A percentile compares a stretch with the other conserved stretches of the same genome.
These are phyloP conservation scores for Albula glossodonta DNA, from an alignment of 2,113 vertebrate genomes.

Conservation along the genomic window DNA sequence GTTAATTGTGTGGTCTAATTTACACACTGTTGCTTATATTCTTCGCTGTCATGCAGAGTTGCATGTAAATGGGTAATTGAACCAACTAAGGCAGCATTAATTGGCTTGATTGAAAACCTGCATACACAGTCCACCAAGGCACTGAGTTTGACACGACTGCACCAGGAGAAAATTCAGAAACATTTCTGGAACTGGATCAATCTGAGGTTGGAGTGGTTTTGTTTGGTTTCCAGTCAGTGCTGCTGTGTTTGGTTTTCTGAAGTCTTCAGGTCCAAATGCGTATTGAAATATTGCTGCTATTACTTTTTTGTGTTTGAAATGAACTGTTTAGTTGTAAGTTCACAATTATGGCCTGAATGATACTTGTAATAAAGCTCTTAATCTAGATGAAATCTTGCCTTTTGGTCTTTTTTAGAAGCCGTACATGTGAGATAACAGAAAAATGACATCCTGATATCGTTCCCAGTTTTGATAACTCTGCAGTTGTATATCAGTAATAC, in stretches of 20 bases:
- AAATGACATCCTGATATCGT: not conserved
- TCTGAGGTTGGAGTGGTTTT: not conserved
- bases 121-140: no score
- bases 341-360: slow-evolving; percentile 30
- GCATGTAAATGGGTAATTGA: no score
- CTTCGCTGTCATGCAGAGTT: no score
- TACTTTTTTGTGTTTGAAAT: slow-evolving; percentile 25
- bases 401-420: not conserved
- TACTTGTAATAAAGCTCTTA: slow-evolving; percentile 45
- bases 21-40: no score
- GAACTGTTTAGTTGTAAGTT: slow-evolving; percentile 22
- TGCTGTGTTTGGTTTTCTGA: not conserved
- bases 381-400: slow-evolving; percentile 1
- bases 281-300: slow-evolving; percentile 47
- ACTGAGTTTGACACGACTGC: no score
- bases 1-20: no score
- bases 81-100: no score
- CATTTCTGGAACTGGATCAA: not conserved
- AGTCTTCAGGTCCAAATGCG: slow-evolving; percentile 1
- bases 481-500: no score
- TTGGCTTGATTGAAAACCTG: no score
- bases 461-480: not conserved
- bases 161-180: not conserved
- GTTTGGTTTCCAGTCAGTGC: not conserved
- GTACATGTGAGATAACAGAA: not conserved